phyloP scores from a whole-genome alignment of 2,113 vertebrate species.

The Eurystomus gularis region DNA sequence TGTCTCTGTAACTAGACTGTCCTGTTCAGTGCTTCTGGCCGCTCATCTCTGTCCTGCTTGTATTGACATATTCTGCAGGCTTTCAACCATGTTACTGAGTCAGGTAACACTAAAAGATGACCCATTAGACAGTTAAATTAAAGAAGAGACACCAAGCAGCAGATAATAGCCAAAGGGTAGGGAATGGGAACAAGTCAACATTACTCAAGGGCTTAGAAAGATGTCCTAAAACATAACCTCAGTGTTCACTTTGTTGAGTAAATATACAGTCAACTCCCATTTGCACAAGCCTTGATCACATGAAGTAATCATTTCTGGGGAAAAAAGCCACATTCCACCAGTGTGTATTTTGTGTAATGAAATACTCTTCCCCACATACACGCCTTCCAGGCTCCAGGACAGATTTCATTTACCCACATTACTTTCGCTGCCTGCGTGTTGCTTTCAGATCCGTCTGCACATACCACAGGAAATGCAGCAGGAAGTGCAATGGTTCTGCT shows the following conservation, averaged over 20 bases:
- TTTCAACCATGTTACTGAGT: background rate
- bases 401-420: background rate
- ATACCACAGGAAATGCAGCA: background rate
- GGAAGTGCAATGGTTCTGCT: background rate
- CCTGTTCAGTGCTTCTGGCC: constrained; percentile 16
- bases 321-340: constrained; percentile 2
- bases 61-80: constrained; percentile 11
- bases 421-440: background rate
- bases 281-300: constrained; percentile 41
- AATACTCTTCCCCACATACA: background rate
- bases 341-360: background rate
- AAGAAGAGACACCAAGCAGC: constrained; percentile 16
- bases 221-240: constrained; percentile 36
- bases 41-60: background rate
- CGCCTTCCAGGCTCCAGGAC: background rate
- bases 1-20: background rate
- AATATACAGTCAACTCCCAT: constrained; percentile 17
- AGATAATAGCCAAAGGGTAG: constrained; percentile 4
- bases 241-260: background rate
- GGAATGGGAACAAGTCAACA: constrained; percentile 38
- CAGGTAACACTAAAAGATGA: constrained; percentile 21
- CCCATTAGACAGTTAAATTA: constrained; percentile 2
- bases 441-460: background rate
- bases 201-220: constrained; percentile 43
- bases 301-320: constrained; percentile 31